Conservation (phyloP, 2,888 invertebrate species). For the Eustalomyia histrio region DNA sequence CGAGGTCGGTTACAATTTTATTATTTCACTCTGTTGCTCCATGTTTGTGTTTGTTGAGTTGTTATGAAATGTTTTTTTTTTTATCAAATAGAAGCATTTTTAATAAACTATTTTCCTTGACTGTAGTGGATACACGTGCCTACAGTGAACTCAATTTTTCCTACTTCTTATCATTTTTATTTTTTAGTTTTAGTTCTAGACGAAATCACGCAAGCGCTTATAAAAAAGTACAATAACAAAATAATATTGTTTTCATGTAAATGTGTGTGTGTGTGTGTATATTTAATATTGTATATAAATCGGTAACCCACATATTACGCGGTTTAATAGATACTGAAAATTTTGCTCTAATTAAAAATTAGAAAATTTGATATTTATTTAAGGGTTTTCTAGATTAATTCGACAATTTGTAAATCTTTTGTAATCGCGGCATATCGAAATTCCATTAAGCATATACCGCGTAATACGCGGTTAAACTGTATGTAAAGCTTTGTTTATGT, state of each 20-base stretch:
- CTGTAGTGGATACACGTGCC: conserved; percentile 27
- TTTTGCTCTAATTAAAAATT: too few species aligned
- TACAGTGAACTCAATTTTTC: conserved; percentile 31
- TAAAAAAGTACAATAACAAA: conserved; percentile 2
- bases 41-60: background rate
- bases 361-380: too few species aligned
- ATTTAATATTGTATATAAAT: too few species aligned
- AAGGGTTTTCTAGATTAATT: too few species aligned
- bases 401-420: too few species aligned
- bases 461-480: too few species aligned
- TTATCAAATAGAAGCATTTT: conserved; percentile 16
- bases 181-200: conserved; percentile 16
- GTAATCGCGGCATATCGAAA: too few species aligned
- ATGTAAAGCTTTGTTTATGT: background rate
- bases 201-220: conserved; percentile 49
- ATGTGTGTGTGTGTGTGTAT: background rate
- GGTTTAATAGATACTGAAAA: too few species aligned
- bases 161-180: conserved; percentile 40
- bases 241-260: conserved; percentile 7
- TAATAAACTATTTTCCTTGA: conserved; percentile 19
- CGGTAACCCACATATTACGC: too few species aligned
- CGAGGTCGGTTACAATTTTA: background rate
- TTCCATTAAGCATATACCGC: too few species aligned
- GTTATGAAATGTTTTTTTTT: conserved; percentile 6
- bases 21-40: background rate